Base-by-base conservation (phyloP, 2,797 vertebrate species). In the Heteromormyrus szaboi region DNA sequence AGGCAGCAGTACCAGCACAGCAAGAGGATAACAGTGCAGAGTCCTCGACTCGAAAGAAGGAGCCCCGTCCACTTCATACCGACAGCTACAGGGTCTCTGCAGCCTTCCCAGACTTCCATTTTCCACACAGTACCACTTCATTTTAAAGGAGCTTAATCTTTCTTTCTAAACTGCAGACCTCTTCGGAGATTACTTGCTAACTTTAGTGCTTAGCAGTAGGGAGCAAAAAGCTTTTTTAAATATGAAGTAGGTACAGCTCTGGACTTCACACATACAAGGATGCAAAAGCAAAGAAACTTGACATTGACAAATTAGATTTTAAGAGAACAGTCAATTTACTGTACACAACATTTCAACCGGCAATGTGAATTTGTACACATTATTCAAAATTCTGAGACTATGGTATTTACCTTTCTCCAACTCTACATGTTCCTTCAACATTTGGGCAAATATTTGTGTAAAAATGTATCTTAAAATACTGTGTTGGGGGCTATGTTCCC, bases 221-320 rank as follows among this genome's bases (percentile, higher is more conserved):
- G 90, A 91, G 90, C 90, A 19, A 91, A 90, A 91, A 88, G 85
- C 91, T 89, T 89, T 92, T 84, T 84, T 29, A 48, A 92, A 76
- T 76, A 56, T 76, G 89, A 19, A 17, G 85, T 62, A 33, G 88
- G 84, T 90, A 59, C 17, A 41, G 89, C 83, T 89, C 91, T 88
- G 72, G 88, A 59, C 41, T 48, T 92, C 87, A 86, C 89, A 54
- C 87, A 86, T n/a, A 90, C 89, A 90, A 17, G 89, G 44, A 79
- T 48, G 68, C 89, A 91, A 92, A 89, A 89, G 89, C 8, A 87
- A 85, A 92, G 89, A 91, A 91, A 91, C 87, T 89, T 94, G 95
- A 96, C 94, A 94, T 93, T 95, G 95, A 95, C 94, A 95, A 94
- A 95, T 95, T 93, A 94, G 93, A 53, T 91, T 92, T 93, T 91